Base-by-base conservation (phyloP, 2,888 invertebrate genomes). In the Dorcus hopei region DNA sequence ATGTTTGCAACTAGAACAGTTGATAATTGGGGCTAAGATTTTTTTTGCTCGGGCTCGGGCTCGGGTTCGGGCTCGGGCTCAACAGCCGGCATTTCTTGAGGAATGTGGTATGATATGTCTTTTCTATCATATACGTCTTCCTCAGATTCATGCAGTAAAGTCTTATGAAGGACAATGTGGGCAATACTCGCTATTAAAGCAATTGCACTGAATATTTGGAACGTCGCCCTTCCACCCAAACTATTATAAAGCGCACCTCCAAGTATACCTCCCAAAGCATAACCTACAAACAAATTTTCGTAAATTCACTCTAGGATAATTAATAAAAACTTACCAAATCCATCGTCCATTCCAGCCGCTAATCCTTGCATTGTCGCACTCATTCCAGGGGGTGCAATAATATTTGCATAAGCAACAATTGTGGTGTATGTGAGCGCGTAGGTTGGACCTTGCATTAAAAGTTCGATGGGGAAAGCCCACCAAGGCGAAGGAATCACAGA, bases 361-460 rank as follows among this genome's bases (percentile, higher is more conserved):
- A 93, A 83, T 0, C 93, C 93, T 74, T 94, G 93, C 58, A 93
- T 87, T 0, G 93, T 93, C 6, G 92, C 92, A 3, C 91, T 89
- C 57, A 91, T 88, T 0, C 93, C 79, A 11, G 76, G 72, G 2
- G 84, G 83, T 3, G 84, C 79, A 40, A 83, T 72, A 3, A 76
- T 79, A 64, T 83, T 82, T 1, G 84, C 84, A 61, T 83, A 85
- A 0, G 83, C 83, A 14, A 93, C 92, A 61, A 93, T 90, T 0
- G 89, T 88, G 0, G 91, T 86, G 72, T 94, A 94, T 68, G 90
- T 90, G 0, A 94, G 79, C 0, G 94, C 95, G 77, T 94, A 95
- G 0, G 93, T 91, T 0, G 94, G 88, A 0, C 95, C 94, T 75
- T 92, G 92, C 82, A 91, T 86, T 53, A 91, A 76, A 0, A 89